Evolutionary conservation across 1,140 invertebrate genomes (phyloP).

Genomic region (Solen grandis): DNA sequence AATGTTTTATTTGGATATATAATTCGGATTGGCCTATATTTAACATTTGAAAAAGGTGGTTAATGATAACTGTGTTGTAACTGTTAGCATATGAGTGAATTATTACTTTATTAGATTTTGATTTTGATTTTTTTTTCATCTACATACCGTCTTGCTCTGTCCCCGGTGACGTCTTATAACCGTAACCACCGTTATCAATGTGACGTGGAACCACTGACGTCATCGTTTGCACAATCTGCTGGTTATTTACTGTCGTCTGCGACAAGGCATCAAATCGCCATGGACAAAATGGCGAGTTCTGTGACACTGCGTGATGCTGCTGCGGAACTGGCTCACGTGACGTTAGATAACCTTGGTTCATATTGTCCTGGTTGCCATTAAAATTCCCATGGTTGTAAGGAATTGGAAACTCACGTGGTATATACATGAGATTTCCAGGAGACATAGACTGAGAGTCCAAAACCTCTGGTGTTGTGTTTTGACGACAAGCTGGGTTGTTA

Average conservation of each 20-base stretch:
- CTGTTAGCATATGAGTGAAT: no score
- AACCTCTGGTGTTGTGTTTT: constrained; percentile 43
- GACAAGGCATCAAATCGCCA: constrained; percentile 41
- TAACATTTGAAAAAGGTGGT: no score
- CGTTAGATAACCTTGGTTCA: constrained; percentile 26
- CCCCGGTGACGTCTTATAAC: constrained; percentile 38
- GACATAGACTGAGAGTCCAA: constrained; percentile 32
- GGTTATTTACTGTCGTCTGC: constrained; percentile 37
- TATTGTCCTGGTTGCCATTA: constrained; percentile 31
- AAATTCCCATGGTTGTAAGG: constrained; percentile 14
- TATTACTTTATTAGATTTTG: no score
- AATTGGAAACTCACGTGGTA: constrained; percentile 47
- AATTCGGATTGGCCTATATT: no score
- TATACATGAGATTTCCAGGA: constrained; percentile 51
- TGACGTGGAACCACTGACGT: constrained; percentile 21
- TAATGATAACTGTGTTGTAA: no score
- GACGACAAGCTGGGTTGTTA: constrained; percentile 34
- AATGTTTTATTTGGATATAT: no score
- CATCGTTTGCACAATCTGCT: background rate
- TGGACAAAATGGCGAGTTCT: constrained; percentile 34
- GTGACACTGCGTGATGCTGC: constrained; percentile 5
- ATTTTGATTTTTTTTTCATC: no score
- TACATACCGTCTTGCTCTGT: constrained; percentile 24
- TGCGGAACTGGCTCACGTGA: constrained; percentile 14
- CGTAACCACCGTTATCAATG: constrained; percentile 18